These are phyloP conservation scores for Eulemur albifrons DNA, from an alignment of 2,797 vertebrate species.

Conservation along the genomic window DNA sequence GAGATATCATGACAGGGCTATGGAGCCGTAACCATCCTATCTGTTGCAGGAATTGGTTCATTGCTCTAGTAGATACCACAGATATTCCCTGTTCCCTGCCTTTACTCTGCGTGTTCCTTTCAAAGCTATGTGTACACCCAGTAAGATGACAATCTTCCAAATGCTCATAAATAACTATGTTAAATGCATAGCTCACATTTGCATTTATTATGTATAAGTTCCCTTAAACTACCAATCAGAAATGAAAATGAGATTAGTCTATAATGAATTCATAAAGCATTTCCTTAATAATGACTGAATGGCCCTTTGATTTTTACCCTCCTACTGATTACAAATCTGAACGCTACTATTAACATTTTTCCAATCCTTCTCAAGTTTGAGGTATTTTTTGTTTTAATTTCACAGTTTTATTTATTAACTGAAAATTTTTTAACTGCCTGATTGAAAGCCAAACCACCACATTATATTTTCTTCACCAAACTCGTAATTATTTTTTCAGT, in stretches of 20 bases:
- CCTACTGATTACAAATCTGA: slow-evolving; percentile 66
- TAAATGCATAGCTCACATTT: slow-evolving; percentile 36
- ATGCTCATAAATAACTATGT: neutral
- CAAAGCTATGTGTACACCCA: neutral
- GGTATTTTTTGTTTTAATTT: slow-evolving; percentile 57
- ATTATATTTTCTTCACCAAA: slow-evolving; percentile 52
- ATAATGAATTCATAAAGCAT: slow-evolving; percentile 58
- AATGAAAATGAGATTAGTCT: slow-evolving; percentile 65
- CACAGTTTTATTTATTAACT: slow-evolving; percentile 62
- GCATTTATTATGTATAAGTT: slow-evolving; percentile 61
- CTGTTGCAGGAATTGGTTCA: neutral
- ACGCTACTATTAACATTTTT: slow-evolving; percentile 64
- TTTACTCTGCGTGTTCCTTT: neutral
- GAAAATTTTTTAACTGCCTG: slow-evolving; percentile 29
- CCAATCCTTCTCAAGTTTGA: slow-evolving; percentile 1
- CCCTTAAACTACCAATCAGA: slow-evolving; percentile 65
- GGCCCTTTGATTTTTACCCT: slow-evolving; percentile 63
- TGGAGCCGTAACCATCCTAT: neutral
- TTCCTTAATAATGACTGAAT: slow-evolving; percentile 67
- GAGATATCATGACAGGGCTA: neutral
- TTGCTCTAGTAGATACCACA: neutral
- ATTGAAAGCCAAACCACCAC: slow-evolving; percentile 50
- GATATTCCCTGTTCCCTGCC: neutral
- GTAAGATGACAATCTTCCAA: neutral
- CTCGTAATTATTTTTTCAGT: slow-evolving; percentile 59